Base-by-base conservation (phyloP, 1,140 invertebrate genomes). In the Calephelis nemesis region DNA sequence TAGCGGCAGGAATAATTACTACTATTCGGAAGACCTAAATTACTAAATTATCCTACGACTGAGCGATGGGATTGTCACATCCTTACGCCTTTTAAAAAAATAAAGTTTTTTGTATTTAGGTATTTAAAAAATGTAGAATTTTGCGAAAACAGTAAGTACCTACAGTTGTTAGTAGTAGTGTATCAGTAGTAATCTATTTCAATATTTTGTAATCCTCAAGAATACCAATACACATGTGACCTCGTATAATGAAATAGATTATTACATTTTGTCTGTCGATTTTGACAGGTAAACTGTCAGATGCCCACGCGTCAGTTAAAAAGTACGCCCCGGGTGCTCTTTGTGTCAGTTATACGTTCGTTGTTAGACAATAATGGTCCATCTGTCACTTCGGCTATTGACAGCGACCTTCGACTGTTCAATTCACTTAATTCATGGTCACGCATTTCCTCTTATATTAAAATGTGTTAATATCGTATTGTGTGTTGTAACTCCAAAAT, bases 341-440 rank as follows among this genome's bases (percentile, higher is more conserved):
- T 30, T 58, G 52, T 58, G 52, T 30, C 30, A 58, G 52, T 58
- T 54, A 54, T 54, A 8, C 50, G 50, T 15, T 54, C 42, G 13
- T 15, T 54, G 19, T 54, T 54, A 54, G 50, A 54, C 50, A 54
- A 54, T 54, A 54, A 54, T 54, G 10, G 50, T 54, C 15, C 50
- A 30, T 54, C 50, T 58, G 52, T 58, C 52, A 58, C 52, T 58
- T 7, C 15, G 52, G 19, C 52, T 58, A 58, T 58, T 58, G 52
- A 58, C 52, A 58, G 52, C 52, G 52, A 39, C 52, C 52, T 58
- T 58, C 30, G 52, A 58, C 11, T 58, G 52, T 58, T 58, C 19
- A 58, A 39, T 58, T 11, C 52, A 5, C 52, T 30, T 58, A 58
- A 58, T 58, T 58, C 52, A 58, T 58, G 52, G 52, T 30, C 52